Evolutionary conservation across 2,797 vertebrate species (phyloP).

Genomic region (Sebastes kiyomatsui): DNA sequence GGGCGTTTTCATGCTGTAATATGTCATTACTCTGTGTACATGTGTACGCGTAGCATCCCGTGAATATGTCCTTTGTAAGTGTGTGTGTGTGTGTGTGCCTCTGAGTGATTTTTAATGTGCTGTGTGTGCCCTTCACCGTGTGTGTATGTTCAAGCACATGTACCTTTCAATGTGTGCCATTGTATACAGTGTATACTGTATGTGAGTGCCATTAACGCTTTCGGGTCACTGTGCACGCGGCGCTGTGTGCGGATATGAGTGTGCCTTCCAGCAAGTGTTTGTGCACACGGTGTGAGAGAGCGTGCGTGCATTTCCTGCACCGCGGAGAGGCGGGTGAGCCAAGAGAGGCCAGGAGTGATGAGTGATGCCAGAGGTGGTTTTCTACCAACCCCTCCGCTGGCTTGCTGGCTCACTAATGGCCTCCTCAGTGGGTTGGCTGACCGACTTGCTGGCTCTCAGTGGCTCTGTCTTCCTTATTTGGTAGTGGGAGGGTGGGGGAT

Average conservation of each 20-base stretch:
- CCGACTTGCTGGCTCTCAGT: conserved; percentile 67
- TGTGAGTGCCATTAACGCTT: conserved; percentile 44
- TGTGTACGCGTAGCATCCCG: background rate
- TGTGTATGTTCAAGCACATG: background rate
- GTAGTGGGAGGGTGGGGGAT: conserved; percentile 42
- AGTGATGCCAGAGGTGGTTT: conserved; percentile 80
- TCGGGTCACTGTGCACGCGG: conserved; percentile 19
- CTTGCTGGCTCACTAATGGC: conserved; percentile 74
- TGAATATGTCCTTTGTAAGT: conserved; percentile 35
- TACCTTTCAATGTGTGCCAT: conserved; percentile 36
- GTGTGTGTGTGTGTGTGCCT: background rate
- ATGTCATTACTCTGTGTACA: conserved; percentile 34
- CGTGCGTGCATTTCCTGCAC: conserved; percentile 34
- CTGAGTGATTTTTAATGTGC: conserved; percentile 22
- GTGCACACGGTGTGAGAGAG: background rate
- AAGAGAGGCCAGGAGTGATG: conserved; percentile 56
- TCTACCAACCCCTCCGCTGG: conserved; percentile 64
- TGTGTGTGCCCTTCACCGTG: background rate
- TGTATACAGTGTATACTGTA: conserved; percentile 24
- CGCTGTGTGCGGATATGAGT: conserved; percentile 15
- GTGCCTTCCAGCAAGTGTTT: conserved; percentile 39
- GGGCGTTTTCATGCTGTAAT: conserved; percentile 21
- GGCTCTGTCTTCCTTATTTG: conserved; percentile 73
- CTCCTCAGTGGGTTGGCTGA: conserved; percentile 68
- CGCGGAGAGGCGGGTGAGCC: conserved; percentile 23